phyloP scores from a whole-genome alignment of 2,888 invertebrate genomes.

The Melinaea menophilus region DNA sequence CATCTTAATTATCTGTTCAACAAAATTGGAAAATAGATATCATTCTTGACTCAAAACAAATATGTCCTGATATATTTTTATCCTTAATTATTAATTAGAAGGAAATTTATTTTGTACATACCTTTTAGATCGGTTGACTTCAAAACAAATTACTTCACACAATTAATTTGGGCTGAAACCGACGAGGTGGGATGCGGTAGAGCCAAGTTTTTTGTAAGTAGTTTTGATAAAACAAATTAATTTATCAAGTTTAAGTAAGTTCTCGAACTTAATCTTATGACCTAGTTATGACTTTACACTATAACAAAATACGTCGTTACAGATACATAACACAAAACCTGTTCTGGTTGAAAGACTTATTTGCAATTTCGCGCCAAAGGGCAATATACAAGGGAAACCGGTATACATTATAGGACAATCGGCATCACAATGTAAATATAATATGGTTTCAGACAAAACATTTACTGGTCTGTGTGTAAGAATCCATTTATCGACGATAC shows the following conservation, averaged over 20 bases:
- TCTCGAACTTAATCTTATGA: no score
- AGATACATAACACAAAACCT: conserved; percentile 26
- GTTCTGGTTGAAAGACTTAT: conserved; percentile 54
- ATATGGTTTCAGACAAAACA: conserved; percentile 41
- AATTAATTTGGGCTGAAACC: conserved; percentile 68
- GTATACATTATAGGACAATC: conserved; percentile 60
- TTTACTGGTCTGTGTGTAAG: conserved; percentile 48
- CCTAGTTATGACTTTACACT: neutral
- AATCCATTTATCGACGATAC: neutral
- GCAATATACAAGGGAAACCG: conserved; percentile 56
- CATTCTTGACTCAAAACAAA: no score
- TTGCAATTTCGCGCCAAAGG: conserved; percentile 65
- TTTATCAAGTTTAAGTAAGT: no score
- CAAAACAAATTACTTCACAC: conserved; percentile 52
- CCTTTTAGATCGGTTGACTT: conserved; percentile 24
- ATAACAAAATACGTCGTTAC: conserved; percentile 15
- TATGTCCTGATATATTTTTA: no score
- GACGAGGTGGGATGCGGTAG: conserved; percentile 63
- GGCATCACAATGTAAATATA: conserved; percentile 54
- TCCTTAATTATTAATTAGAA: neutral
- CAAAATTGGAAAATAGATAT: neutral
- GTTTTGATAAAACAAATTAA: conserved; percentile 9
- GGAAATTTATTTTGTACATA: neutral
- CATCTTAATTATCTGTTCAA: neutral
- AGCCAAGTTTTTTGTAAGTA: conserved; percentile 60